phyloP scores from a whole-genome alignment of 2,113 vertebrate genomes.

The Dasypus novemcinctus region DNA sequence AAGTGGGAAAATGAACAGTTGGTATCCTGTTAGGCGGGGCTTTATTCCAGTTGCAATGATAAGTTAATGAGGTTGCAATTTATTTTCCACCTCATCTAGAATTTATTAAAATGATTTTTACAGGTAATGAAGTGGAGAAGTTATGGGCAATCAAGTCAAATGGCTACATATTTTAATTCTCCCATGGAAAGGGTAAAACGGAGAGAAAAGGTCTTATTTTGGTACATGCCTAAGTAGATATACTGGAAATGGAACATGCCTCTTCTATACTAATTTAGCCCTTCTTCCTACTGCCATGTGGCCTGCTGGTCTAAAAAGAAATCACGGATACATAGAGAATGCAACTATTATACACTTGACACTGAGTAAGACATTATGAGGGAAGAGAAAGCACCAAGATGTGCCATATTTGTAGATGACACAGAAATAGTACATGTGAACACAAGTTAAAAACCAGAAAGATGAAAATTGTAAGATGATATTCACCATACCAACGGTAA shows the following conservation, averaged over 20 bases:
- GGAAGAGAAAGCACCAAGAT: background rate
- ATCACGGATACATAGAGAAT: background rate
- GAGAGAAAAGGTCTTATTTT: background rate
- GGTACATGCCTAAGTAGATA: background rate
- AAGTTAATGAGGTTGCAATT: conserved; percentile 14
- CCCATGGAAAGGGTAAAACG: background rate
- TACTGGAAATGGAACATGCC: background rate
- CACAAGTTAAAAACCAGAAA: background rate
- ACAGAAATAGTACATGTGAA: background rate
- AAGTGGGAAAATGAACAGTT: conserved; percentile 33
- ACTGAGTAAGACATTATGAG: background rate
- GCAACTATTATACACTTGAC: background rate
- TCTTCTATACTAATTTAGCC: background rate
- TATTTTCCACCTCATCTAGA: conserved; percentile 5
- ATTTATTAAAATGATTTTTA: conserved; percentile 26
- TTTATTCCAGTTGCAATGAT: background rate
- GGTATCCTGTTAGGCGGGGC: background rate
- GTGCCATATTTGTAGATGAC: background rate
- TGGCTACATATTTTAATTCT: background rate
- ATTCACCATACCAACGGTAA: background rate
- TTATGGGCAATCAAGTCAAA: background rate
- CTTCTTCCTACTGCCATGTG: background rate
- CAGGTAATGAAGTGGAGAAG: background rate
- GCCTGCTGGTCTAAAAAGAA: background rate
- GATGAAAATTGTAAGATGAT: background rate